These are phyloP conservation scores for Augochlorella aurata DNA, from an alignment of 2,888 invertebrate genomes.

Conservation along the genomic window DNA sequence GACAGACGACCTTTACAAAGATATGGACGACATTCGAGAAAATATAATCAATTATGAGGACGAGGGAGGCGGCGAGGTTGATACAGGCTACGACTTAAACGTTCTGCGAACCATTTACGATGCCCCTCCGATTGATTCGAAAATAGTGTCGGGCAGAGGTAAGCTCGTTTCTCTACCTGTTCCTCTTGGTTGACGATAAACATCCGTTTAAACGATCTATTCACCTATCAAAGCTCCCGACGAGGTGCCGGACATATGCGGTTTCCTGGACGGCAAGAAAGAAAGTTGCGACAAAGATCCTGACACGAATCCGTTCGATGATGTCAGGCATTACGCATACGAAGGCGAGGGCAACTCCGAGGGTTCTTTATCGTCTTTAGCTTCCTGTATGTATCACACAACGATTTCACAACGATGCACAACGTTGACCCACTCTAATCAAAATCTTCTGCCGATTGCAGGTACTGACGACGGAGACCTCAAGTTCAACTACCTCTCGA, in stretches of 20 bases:
- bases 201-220: no score
- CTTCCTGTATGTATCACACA: slow-evolving; percentile 87
- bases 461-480: slow-evolving; percentile 95
- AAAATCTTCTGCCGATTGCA: slow-evolving; percentile 67
- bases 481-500: slow-evolving; percentile 96
- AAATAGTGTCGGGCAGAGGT: slow-evolving; percentile 83
- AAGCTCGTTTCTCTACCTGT: slow-evolving; percentile 50
- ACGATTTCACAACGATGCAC: no score
- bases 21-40: slow-evolving; percentile 97
- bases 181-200: not conserved
- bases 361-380: slow-evolving; percentile 95
- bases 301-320: slow-evolving; percentile 95
- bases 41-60: slow-evolving; percentile 99
- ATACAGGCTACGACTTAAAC: slow-evolving; percentile 95
- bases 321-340: slow-evolving; percentile 98
- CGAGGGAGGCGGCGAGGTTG: slow-evolving; percentile 99
- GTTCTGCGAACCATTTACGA: slow-evolving; percentile 88
- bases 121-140: slow-evolving; percentile 83
- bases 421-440: no score
- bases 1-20: slow-evolving; percentile 93
- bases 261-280: slow-evolving; percentile 94
- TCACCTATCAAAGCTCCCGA: slow-evolving; percentile 81
- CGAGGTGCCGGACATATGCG: slow-evolving; percentile 92
- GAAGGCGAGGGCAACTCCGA: slow-evolving; percentile 97
- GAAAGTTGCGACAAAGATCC: slow-evolving; percentile 95